These are phyloP conservation scores for Crypturellus tataupa DNA, from an alignment of 2,797 vertebrate species.

Conservation along the genomic window DNA sequence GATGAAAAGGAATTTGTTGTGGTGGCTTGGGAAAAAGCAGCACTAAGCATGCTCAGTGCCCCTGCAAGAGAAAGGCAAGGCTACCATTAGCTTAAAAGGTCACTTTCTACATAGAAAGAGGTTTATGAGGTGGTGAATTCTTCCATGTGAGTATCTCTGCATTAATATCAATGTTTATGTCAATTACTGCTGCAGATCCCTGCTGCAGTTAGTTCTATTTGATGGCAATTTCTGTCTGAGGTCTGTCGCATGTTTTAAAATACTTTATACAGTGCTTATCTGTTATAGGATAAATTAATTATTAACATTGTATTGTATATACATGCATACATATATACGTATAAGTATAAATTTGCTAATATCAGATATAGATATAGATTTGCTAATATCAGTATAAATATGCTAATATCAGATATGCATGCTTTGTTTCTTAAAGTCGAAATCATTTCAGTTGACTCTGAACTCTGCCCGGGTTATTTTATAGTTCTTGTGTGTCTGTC, in stretches of 20 bases:
- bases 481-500: background rate
- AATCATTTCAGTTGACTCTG: background rate
- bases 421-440: constrained; percentile 44
- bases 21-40: background rate
- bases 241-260: constrained; percentile 41
- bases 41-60: background rate
- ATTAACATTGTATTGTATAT: background rate
- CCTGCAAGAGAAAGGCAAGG: background rate
- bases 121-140: constrained; percentile 56
- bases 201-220: constrained; percentile 28
- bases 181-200: constrained; percentile 52
- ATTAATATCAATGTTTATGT: constrained; percentile 63
- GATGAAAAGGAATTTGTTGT: background rate
- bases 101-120: constrained; percentile 59
- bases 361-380: too few relatives aligned
- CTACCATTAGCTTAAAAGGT: constrained; percentile 55
- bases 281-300: constrained; percentile 53
- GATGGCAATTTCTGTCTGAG: constrained; percentile 40
- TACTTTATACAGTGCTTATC: constrained; percentile 52
- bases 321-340: background rate
- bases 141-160: constrained; percentile 35
- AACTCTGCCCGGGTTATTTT: background rate
- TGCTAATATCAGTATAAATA: constrained; percentile 23
- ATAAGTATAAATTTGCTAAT: background rate
- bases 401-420: constrained; percentile 7